Percentiles rank a stretch among this genome's conserved stretches.
Evolutionary conservation across 2,888 invertebrate species (phyloP).

Genomic region (Eupsilia transversa): DNA sequence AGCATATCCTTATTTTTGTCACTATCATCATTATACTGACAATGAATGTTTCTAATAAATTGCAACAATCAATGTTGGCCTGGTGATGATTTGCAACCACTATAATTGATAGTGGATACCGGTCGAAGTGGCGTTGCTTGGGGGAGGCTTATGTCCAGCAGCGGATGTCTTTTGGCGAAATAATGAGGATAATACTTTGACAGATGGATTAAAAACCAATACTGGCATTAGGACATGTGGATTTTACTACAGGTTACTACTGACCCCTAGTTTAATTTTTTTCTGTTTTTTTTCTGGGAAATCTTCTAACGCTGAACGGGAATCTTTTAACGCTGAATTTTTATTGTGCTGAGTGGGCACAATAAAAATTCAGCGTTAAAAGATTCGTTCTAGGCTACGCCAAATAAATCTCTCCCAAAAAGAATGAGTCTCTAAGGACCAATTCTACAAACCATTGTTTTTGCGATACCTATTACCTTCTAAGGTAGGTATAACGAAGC

Average conservation of each 20-base stretch:
- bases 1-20: background rate
- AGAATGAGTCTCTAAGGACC: constrained; percentile 1
- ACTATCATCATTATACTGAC: background rate
- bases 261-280: too few species aligned
- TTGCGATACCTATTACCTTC: background rate
- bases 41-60: background rate
- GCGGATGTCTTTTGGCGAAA: too few species aligned
- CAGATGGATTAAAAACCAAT: background rate
- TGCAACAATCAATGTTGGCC: background rate
- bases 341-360: too few species aligned
- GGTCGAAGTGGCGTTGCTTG: too few species aligned
- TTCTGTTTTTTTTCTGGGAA: too few species aligned
- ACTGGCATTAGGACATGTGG: background rate
- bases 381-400: background rate
- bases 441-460: constrained; percentile 5
- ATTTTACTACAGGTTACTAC: too few species aligned
- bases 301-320: too few species aligned
- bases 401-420: constrained; percentile 9
- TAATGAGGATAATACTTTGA: background rate
- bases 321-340: too few species aligned
- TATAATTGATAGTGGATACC: too few species aligned
- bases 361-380: background rate
- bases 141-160: too few species aligned
- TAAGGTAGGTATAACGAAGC: background rate
- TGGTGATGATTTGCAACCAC: background rate